These are phyloP conservation scores for Pedetes capensis DNA, from an alignment of 2,113 vertebrate genomes.

Conservation along the genomic window DNA sequence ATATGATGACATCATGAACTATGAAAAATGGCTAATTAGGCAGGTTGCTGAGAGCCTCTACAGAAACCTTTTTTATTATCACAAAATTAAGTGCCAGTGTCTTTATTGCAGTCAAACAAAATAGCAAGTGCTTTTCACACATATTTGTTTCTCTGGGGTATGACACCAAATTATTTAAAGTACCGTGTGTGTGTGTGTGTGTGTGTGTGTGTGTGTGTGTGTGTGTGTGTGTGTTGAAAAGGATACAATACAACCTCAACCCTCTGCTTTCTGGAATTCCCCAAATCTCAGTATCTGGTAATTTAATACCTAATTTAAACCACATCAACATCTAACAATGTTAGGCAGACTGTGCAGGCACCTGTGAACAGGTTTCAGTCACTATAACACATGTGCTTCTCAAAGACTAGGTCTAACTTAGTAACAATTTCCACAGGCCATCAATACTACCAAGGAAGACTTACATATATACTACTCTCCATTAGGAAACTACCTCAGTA, in stretches of 20 bases:
- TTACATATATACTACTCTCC: neutral
- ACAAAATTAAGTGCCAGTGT: slow-evolving; percentile 44
- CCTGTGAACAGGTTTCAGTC: neutral
- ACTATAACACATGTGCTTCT: neutral
- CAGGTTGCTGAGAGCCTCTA: slow-evolving; percentile 39
- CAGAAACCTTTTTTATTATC: slow-evolving; percentile 54
- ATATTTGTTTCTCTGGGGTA: slow-evolving; percentile 12
- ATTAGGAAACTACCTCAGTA: neutral
- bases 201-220: neutral
- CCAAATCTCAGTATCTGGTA: neutral
- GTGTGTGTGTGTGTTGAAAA: neutral
- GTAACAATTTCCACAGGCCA: neutral
- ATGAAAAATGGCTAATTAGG: slow-evolving; percentile 63
- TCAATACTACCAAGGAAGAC: neutral
- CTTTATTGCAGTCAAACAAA: neutral
- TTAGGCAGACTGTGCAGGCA: neutral
- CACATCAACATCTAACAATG: neutral
- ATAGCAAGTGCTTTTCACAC: slow-evolving; percentile 8
- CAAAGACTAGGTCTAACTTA: neutral
- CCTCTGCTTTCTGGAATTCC: neutral
- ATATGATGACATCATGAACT: slow-evolving; percentile 71
- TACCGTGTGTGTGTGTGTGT: neutral
- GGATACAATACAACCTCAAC: neutral
- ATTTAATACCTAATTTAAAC: neutral
- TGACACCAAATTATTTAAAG: neutral